phyloP scores from a whole-genome alignment of 2,888 invertebrate genomes.

The Osmoderma eremita region DNA sequence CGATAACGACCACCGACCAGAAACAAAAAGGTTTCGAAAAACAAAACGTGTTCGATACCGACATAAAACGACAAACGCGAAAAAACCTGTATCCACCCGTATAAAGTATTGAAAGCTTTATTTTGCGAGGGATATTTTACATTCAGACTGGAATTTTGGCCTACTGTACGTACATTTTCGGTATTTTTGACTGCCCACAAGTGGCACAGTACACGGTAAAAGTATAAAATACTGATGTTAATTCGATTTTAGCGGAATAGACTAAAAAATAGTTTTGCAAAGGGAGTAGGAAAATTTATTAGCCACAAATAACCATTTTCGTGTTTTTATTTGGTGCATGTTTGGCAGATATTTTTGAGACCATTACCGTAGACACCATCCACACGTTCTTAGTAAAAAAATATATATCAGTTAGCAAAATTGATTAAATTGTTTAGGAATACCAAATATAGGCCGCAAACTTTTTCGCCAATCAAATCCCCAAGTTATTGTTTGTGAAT shows the following conservation, averaged over 20 bases:
- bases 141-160: constrained; percentile 31
- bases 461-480: too few relatives aligned
- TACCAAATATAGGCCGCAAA: too few relatives aligned
- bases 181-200: constrained; percentile 9
- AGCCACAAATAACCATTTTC: too few relatives aligned
- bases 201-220: not conserved
- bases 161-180: constrained; percentile 11
- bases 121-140: constrained; percentile 39
- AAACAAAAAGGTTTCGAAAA: constrained; percentile 52
- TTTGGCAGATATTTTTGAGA: too few relatives aligned
- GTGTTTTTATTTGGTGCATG: too few relatives aligned
- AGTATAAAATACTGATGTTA: not conserved
- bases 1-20: constrained; percentile 61
- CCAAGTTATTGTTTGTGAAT: too few relatives aligned
- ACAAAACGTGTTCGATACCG: constrained; percentile 41
- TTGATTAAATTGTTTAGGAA: too few relatives aligned
- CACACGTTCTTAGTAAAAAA: too few relatives aligned
- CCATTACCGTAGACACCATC: too few relatives aligned
- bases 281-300: too few relatives aligned
- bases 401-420: too few relatives aligned
- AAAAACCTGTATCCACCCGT: constrained; percentile 40
- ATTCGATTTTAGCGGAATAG: not conserved
- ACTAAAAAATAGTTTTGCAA: too few relatives aligned
- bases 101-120: constrained; percentile 44
- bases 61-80: constrained; percentile 43